These are phyloP conservation scores for Mesoligia furuncula DNA, from an alignment of 2,888 invertebrate species.

Conservation along the genomic window DNA sequence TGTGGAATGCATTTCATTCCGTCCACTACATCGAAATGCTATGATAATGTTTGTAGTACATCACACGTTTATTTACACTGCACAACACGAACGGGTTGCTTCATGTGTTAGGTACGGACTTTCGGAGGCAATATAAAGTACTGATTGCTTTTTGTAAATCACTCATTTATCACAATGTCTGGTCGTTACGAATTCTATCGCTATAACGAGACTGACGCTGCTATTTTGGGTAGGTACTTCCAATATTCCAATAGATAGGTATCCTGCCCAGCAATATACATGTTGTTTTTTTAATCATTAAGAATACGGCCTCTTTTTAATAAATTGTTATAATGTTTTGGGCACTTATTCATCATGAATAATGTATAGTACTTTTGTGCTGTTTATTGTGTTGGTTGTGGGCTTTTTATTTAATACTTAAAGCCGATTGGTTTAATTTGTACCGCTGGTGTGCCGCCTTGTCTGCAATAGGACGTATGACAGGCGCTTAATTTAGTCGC, in stretches of 20 bases:
- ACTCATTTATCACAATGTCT: slow-evolving; percentile 6
- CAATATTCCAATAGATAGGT: not conserved
- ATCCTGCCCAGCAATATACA: not conserved
- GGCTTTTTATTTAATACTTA: slow-evolving; percentile 50
- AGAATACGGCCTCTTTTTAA: not conserved
- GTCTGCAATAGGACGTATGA: slow-evolving; percentile 81
- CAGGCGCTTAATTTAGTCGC: slow-evolving; percentile 84
- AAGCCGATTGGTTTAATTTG: slow-evolving; percentile 77
- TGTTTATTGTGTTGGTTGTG: slow-evolving; percentile 1
- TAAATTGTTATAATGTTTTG: not conserved
- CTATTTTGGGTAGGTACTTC: not conserved
- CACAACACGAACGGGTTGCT: not conserved
- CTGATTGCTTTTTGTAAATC: slow-evolving; percentile 15
- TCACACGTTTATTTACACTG: slow-evolving; percentile 6
- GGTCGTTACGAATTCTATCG: slow-evolving; percentile 1
- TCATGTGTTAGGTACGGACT: slow-evolving; percentile 24
- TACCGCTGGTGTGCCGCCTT: slow-evolving; percentile 72
- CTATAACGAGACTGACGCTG: not conserved
- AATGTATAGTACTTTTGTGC: not conserved
- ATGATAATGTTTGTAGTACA: slow-evolving; percentile 61
- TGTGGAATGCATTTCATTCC: slow-evolving; percentile 72
- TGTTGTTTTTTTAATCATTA: not conserved
- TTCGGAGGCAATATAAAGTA: slow-evolving; percentile 9
- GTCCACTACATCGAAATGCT: slow-evolving; percentile 64
- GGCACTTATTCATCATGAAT: not conserved